Evolutionary conservation across 1,140 invertebrate species (phyloP).

Genomic region (Brachionus calyciflorus): DNA sequence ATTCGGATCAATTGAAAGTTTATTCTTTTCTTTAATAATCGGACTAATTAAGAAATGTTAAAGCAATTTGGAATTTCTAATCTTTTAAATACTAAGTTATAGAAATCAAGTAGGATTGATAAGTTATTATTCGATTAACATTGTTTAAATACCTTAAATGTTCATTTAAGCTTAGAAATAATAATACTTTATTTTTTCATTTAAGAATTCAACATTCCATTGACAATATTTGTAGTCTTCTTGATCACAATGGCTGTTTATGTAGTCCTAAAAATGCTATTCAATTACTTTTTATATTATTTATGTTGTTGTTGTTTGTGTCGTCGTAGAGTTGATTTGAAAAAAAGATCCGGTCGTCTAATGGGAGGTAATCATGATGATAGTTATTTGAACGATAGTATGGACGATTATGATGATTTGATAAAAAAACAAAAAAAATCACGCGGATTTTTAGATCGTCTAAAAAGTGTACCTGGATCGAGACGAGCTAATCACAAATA

Average conservation of each 20-base stretch:
- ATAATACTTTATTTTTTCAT: neutral
- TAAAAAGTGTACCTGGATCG: neutral
- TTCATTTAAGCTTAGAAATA: neutral
- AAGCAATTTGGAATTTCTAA: too few relatives aligned
- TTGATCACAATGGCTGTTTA: neutral
- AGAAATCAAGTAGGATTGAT: too few relatives aligned
- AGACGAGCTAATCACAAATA: neutral
- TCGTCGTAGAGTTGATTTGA: neutral
- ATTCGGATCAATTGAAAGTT: too few relatives aligned
- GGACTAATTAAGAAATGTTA: too few relatives aligned
- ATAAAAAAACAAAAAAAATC: constrained; percentile 6
- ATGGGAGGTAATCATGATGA: neutral
- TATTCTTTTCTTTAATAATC: too few relatives aligned
- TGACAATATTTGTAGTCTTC: neutral
- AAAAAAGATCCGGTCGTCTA: neutral
- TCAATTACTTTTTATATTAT: constrained; percentile 45
- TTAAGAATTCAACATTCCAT: constrained; percentile 35
- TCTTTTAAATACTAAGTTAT: too few relatives aligned
- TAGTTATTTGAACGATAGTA: constrained; percentile 34
- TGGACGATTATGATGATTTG: neutral
- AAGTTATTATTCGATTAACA: too few relatives aligned
- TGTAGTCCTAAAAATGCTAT: neutral
- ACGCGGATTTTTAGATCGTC: neutral
- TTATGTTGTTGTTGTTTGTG: constrained; percentile 43
- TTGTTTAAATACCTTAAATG: too few relatives aligned